phyloP scores from a whole-genome alignment of 2,113 vertebrate species.

The Thalassoma bifasciatum region DNA sequence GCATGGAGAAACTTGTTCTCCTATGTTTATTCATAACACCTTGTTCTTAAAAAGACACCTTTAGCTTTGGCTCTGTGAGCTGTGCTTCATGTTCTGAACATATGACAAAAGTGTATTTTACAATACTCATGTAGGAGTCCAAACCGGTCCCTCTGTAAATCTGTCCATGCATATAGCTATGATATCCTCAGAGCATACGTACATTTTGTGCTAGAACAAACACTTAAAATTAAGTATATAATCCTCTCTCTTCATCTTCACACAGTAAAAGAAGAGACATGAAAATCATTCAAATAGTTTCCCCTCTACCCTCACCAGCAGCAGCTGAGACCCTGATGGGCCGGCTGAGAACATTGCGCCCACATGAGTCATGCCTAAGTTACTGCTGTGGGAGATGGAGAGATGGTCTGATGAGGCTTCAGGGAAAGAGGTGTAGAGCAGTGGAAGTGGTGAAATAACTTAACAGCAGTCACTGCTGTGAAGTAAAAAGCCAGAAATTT shows the following conservation, averaged over 20 bases:
- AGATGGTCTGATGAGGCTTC: slow-evolving; percentile 58
- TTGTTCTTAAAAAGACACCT: slow-evolving; percentile 49
- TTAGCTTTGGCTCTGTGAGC: slow-evolving; percentile 46
- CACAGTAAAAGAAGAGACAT: slow-evolving; percentile 31
- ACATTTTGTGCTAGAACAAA: slow-evolving; percentile 5
- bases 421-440: slow-evolving; percentile 60
- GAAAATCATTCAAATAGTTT: slow-evolving; percentile 53
- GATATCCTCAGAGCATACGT: slow-evolving; percentile 6
- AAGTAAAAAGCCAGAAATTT: slow-evolving; percentile 26
- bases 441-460: slow-evolving; percentile 49
- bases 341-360: slow-evolving; percentile 41
- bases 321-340: slow-evolving; percentile 55
- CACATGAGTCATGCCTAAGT: slow-evolving; percentile 72
- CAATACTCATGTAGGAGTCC: too few species aligned
- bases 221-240: slow-evolving; percentile 23
- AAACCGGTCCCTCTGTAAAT: too few species aligned
- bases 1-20: slow-evolving; percentile 48
- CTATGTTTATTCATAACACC: slow-evolving; percentile 15
- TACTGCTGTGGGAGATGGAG: slow-evolving; percentile 62
- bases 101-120: not conserved
- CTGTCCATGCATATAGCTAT: not conserved
- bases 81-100: slow-evolving; percentile 6
- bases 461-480: slow-evolving; percentile 41
- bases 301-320: slow-evolving; percentile 62
- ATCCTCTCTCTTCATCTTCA: not conserved